A percentile compares a stretch with the other conserved stretches of the same genome.
Evolutionary conservation across 1,140 invertebrate genomes (phyloP).

Genomic region (Melanaphis sacchari): DNA sequence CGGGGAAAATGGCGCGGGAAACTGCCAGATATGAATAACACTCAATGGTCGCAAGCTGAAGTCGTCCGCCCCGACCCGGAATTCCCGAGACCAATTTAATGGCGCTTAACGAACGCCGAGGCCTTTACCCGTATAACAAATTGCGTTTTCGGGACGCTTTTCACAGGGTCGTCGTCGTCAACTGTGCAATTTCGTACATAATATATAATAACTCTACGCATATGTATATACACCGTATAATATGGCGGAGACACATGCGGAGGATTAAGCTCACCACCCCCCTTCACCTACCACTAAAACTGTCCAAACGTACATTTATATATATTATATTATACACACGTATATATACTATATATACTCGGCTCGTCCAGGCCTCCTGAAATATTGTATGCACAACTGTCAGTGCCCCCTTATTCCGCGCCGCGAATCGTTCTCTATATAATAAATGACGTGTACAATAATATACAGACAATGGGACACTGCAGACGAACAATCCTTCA

Average conservation of each 20-base stretch:
- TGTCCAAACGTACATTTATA: neutral
- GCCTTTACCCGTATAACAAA: constrained; percentile 13
- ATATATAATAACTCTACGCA: no score
- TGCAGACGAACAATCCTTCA: neutral
- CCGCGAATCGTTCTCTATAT: neutral
- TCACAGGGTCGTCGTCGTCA: neutral
- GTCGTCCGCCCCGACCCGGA: neutral
- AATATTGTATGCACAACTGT: neutral
- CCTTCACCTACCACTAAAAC: neutral
- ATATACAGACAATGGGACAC: neutral
- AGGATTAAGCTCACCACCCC: neutral
- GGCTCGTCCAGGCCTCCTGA: neutral
- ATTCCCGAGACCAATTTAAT: constrained; percentile 47
- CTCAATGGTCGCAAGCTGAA: neutral
- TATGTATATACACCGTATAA: no score
- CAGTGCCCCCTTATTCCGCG: neutral
- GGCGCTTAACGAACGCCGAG: constrained; percentile 41
- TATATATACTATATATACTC: neutral
- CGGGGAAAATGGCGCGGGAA: neutral
- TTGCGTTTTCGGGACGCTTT: constrained; percentile 37
- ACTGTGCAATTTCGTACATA: neutral
- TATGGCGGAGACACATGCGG: neutral
- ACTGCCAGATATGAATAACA: constrained; percentile 40
- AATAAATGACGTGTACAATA: constrained; percentile 37
- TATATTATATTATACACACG: neutral